phyloP scores from a whole-genome alignment of 92 coral and sea anemone genomes.

The Epizoanthus stellaris region DNA sequence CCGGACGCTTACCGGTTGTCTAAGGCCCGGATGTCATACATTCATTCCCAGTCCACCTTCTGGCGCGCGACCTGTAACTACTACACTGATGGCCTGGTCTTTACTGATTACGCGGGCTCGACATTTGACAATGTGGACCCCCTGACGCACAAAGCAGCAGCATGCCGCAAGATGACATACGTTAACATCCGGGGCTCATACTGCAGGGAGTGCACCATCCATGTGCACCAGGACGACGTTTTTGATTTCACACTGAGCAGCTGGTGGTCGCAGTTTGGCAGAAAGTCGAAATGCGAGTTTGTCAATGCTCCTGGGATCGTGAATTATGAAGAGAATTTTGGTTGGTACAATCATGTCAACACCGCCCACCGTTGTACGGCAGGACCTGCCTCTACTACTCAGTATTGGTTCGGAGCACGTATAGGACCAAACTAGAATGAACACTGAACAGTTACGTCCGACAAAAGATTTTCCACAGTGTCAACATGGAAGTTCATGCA shows the following conservation, averaged over 20 bases:
- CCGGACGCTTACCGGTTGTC: conserved; percentile 64
- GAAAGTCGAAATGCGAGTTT: not conserved
- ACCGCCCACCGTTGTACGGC: conserved; percentile 44
- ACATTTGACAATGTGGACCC: not conserved
- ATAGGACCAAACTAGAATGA: not conserved
- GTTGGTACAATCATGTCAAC: conserved; percentile 4
- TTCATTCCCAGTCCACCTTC: conserved; percentile 42
- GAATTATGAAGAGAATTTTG: conserved; percentile 46
- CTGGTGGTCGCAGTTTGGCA: not conserved
- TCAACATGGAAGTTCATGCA: too few species aligned
- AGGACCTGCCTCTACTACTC: conserved; percentile 42
- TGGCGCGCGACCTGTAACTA: conserved; percentile 51
- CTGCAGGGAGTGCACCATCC: conserved; percentile 52
- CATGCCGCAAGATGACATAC: conserved; percentile 43
- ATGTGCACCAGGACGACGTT: conserved; percentile 18
- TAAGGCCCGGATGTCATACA: conserved; percentile 50
- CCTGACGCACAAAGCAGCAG: not conserved
- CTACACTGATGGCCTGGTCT: too few species aligned
- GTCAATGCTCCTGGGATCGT: not conserved
- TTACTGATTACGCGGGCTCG: too few species aligned
- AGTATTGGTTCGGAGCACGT: conserved; percentile 63
- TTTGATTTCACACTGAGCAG: not conserved
- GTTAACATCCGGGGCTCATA: conserved; percentile 52
- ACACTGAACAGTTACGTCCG: too few species aligned
- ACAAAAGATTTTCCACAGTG: too few species aligned